Base-by-base conservation (phyloP, 2,113 vertebrate species). In the Heteronetta atricapilla region DNA sequence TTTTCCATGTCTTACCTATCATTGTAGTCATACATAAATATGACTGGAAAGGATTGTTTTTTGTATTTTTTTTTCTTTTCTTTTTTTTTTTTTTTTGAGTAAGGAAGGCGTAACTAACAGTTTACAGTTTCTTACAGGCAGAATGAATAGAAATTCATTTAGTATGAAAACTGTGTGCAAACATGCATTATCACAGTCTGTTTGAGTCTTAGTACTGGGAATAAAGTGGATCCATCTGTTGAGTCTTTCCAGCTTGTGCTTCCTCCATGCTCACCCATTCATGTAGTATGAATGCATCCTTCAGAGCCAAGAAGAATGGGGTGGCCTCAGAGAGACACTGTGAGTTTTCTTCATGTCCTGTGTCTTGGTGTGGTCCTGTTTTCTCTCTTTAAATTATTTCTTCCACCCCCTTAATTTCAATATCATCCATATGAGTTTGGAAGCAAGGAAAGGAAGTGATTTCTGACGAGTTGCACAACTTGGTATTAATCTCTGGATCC, bases 171-270 rank as follows among this genome's bases (percentile, higher is more conserved):
- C 33, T 33, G 12, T 29, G 26, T 64, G 3, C 26, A 70, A 44
- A 59, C 3, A 8, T 53, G 17, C 7, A 25, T 68, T 46, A 2
- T 56, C 66, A 13, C 8, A 11, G 13, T 75, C 52, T 89, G 10
- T 2, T 50, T 55, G 42, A 4, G 12, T 88, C 7, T n/a, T 44
- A 23, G 21, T 48, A n/a, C 16, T 19, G 0, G 0, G 8, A 38
- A 48, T 72, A 22, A 29, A 52, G 36, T 29, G 28, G 8, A 68
- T 67, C 14, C 3, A 1, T 62, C 20, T 69, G 28, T n/a, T 3
- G 12, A 63, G 36, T 53, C 60, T 46, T 84, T 60, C n/a, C 13
- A 34, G 15, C 15, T 88, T 1, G 0, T 4, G 8, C 36, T 15
- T 17, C 11, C 7, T 73, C 18, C 19, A 12, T 48, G 31, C 22